Base-by-base conservation (phyloP, 2,113 vertebrate genomes). In the Prinia subflava region DNA sequence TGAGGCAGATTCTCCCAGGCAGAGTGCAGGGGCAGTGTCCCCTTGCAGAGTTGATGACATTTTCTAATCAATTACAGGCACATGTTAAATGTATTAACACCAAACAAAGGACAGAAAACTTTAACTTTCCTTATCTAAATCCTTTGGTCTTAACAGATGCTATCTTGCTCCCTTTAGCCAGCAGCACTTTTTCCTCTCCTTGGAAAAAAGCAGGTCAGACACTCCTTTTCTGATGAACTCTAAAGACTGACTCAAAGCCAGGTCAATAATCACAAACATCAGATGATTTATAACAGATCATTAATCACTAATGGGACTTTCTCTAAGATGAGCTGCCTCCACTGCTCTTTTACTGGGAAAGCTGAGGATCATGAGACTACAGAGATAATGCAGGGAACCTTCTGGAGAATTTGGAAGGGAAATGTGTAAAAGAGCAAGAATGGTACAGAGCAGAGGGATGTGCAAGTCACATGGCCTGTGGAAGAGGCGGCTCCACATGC, bases 381-480 rank as follows among this genome's bases (percentile, higher is more conserved):
- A 84, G 87, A 92, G 35, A 53, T 1, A 27, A 87, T 57, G 56
- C 28, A 62, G 60, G 35, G 49, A 69, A 77, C 50, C 64, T 70
- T 37, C 37, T 62, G 52, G 56, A 57, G n/a, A 57, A 74, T 57
- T 78, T 84, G 85, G 74, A 84, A 93, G 69, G 78, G 50, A 69
- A 73, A 73, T 20, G 22, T 89, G 12, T 80, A 64, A 41, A 80
- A 77, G 41, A 60, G 49, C 37, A 68, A 39, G 50, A 69, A n/a
- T 3, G 18, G 49, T 62, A 55, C 1, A 19, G 47, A 87, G 59
- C 44, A 73, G 73, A 22, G 46, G 41, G 53, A 73, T 28, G 27
- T 42, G 37, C 41, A 28, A 68, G 17, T 49, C 81, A 35, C 35
- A 19, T 10, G 2, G 4, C 55, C 69, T 0, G 0, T n/a, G 77